Conservation (phyloP, 2,797 vertebrate genomes). For the Helicolenus hilgendorfi region DNA sequence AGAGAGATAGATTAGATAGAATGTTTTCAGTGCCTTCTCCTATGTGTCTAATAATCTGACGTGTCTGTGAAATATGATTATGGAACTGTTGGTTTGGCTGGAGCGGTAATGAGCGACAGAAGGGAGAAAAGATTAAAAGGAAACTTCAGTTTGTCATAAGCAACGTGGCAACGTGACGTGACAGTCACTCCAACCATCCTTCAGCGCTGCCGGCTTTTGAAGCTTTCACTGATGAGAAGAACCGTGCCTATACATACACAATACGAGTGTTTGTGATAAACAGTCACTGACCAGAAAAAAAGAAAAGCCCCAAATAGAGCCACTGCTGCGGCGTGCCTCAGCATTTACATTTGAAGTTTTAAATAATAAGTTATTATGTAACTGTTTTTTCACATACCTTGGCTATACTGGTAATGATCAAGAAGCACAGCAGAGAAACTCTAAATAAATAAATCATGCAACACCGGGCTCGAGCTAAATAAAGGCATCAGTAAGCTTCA, state of each 20-base stretch:
- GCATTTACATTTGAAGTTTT: neutral
- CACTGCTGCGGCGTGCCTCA: neutral
- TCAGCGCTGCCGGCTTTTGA: neutral
- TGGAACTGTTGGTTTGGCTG: constrained; percentile 6
- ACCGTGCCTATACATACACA: neutral
- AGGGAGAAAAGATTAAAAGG: constrained; percentile 8
- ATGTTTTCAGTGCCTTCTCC: neutral
- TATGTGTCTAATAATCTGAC: neutral
- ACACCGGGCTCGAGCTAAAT: neutral
- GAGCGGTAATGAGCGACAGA: constrained; percentile 10
- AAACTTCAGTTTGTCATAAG: neutral
- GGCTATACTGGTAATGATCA: neutral
- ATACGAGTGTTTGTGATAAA: neutral
- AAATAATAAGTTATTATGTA: neutral
- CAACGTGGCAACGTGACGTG: neutral
- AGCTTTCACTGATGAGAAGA: constrained; percentile 12
- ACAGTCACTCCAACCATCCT: neutral
- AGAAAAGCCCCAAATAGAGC: neutral
- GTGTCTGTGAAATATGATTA: neutral
- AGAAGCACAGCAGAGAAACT: neutral
- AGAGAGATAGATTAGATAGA: neutral
- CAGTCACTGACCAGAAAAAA: neutral
- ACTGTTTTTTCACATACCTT: neutral
- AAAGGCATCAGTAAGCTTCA: neutral
- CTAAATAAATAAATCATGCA: neutral